Percentiles rank a stretch among this genome's conserved stretches.
These are phyloP conservation scores for Carettochelys insculpta DNA, from an alignment of 2,113 vertebrate genomes.

Conservation along the genomic window DNA sequence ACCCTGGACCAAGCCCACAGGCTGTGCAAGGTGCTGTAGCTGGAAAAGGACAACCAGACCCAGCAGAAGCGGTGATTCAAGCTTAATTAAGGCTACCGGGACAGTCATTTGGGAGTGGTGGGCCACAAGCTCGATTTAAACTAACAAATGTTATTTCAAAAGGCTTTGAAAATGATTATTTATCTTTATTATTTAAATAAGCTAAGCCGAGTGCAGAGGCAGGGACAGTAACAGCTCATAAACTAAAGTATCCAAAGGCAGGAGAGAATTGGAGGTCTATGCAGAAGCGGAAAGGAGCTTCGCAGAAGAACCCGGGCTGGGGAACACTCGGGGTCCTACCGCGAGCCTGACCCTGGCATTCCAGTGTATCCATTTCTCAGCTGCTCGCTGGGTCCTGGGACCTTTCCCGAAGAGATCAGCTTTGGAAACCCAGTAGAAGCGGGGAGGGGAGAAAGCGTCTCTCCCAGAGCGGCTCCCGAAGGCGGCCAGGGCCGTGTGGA, in stretches of 20 bases:
- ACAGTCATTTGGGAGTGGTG: not conserved
- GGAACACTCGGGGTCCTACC: fast-evolving
- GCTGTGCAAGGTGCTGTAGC: not conserved
- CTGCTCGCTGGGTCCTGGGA: not conserved
- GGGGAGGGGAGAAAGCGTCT: not conserved
- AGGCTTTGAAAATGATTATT: not conserved
- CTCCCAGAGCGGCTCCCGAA: no score
- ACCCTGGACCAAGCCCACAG: constrained; percentile 28
- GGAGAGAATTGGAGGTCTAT: fast-evolving
- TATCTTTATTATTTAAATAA: fast-evolving
- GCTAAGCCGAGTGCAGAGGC: fast-evolving
- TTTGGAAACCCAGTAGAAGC: not conserved
- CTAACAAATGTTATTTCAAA: not conserved
- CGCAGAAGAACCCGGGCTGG: fast-evolving
- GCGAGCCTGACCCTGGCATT: not conserved
- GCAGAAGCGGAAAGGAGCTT: fast-evolving
- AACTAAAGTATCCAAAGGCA: fast-evolving
- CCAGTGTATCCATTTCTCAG: not conserved
- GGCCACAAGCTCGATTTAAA: not conserved
- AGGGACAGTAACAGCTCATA: not conserved
- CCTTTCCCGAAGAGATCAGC: no score
- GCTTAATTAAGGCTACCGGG: fast-evolving
- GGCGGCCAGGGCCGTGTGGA: not conserved
- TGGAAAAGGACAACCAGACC: not conserved
- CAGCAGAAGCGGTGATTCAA: fast-evolving